Evolutionary conservation across 1,140 invertebrate genomes (phyloP).

Genomic region (Marisa cornuarietis): DNA sequence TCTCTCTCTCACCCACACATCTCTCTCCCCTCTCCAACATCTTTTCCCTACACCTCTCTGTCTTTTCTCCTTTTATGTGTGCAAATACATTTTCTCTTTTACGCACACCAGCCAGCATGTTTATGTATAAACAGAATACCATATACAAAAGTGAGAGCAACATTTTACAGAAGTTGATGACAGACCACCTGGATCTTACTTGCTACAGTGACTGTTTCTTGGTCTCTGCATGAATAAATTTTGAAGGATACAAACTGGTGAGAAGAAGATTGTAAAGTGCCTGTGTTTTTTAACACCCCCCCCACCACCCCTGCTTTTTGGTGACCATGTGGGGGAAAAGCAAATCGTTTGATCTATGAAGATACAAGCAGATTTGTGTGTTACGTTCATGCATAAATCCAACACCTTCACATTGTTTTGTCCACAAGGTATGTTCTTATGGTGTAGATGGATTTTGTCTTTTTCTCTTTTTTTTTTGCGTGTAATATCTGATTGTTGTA

Average conservation of each 20-base stretch:
- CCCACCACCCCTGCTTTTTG: no score
- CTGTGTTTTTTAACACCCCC: not conserved
- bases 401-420: no score
- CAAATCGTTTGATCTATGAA: no score
- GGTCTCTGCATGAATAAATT: not conserved
- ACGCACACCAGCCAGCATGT: not conserved
- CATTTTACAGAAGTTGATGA: not conserved
- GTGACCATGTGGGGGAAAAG: not conserved
- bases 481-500: no score
- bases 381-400: no score
- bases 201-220: not conserved
- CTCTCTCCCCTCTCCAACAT: no score
- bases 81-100: not conserved
- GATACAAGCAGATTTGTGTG: no score
- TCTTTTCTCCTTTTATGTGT: not conserved
- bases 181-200: not conserved
- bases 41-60: slow-evolving; percentile 1
- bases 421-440: no score
- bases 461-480: no score
- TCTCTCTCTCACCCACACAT: not conserved
- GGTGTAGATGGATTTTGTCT: no score
- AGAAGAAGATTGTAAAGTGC: not conserved
- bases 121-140: not conserved
- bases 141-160: not conserved
- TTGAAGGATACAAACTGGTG: not conserved